These are phyloP conservation scores for Scomber colias DNA, from an alignment of 2,113 vertebrate genomes.

Conservation along the genomic window DNA sequence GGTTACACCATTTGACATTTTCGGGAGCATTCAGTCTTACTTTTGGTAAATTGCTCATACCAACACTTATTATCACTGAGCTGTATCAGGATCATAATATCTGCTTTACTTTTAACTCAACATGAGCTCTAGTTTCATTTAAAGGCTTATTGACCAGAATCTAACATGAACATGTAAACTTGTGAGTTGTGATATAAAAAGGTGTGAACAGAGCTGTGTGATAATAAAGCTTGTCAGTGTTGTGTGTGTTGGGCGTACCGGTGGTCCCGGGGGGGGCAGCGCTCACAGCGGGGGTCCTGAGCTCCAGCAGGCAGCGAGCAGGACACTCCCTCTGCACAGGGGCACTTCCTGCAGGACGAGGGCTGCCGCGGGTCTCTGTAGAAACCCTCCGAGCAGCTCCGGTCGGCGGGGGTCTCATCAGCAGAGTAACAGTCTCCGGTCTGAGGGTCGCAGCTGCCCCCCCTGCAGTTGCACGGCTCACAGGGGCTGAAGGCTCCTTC, in stretches of 20 bases:
- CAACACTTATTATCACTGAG: too few species aligned
- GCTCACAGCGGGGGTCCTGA: conserved; percentile 82
- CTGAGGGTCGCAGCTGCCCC: conserved; percentile 90
- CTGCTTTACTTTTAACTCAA: too few species aligned
- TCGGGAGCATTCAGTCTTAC: too few species aligned
- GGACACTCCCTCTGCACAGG: conserved; percentile 83
- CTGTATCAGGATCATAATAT: too few species aligned
- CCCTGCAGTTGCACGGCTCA: conserved; percentile 88
- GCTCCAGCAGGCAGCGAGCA: conserved; percentile 82
- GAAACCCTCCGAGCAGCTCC: conserved; percentile 72
- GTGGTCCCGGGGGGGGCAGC: conserved; percentile 86
- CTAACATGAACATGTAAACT: too few species aligned
- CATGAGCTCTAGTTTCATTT: too few species aligned
- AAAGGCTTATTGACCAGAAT: too few species aligned
- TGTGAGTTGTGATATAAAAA: too few species aligned
- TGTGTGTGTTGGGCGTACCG: conserved; percentile 77
- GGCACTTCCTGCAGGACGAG: conserved; percentile 83
- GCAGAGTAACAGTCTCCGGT: conserved; percentile 84
- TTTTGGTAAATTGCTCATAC: too few species aligned
- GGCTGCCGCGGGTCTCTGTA: conserved; percentile 83
- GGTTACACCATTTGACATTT: too few species aligned
- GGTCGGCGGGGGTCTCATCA: conserved; percentile 48
- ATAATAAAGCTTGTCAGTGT: too few species aligned
- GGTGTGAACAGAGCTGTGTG: too few species aligned
- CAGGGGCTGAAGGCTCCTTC: conserved; percentile 88